Evolutionary conservation across 1,140 invertebrate genomes (phyloP), one percentile per base, ranked within the genome.

Genomic region (Cyphomyrmex costatus): DNA sequence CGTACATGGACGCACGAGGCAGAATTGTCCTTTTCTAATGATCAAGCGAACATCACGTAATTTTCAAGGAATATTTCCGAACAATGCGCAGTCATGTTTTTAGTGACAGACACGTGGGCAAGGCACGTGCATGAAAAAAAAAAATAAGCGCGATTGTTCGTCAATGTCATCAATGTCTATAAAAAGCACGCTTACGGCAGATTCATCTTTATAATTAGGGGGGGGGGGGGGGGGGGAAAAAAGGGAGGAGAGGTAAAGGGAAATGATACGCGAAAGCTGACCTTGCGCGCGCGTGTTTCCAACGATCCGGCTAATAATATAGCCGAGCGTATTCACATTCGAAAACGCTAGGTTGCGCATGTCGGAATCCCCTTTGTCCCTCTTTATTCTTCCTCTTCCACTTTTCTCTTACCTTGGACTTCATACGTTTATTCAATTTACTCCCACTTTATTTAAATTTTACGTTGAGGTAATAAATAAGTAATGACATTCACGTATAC

Each of bases 261-360:
- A 66, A 14, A 46, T n/a, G 51, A 24, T 36, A 61, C 51, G 30
- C 73, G 65, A 68, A 60, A 61, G 79, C 79, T 86, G 88, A 83
- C 85, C 88, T 90, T 89, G 84, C 51, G 56, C 76, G 10, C n/a
- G 63, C 63, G 63, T 21, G 65, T 78, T 90, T 89, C 66, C 89
- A 89, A 89, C 88, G 84, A 90, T 89, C 51, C 77, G 70, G 88
- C 88, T 89, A 89, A 86, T 89, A 89, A 88, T 88, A 86, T 76
- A 49, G 63, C 51, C 36, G 51, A 24, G 24, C 7, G 77, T 71
- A 82, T 82, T 86, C 77, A 82, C 46, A 63, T 86, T 86, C 77
- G 51, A 30, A 49, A 82, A 82, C 49, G 74, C 46, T 51, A 70
- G 49, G 24, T n/a, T 42, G 51, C 66, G 66, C 82, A 71, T 65